Evolutionary conservation across 2,113 vertebrate species (phyloP), one percentile per base, ranked within the genome.

Genomic region (Pogona vitticeps): DNA sequence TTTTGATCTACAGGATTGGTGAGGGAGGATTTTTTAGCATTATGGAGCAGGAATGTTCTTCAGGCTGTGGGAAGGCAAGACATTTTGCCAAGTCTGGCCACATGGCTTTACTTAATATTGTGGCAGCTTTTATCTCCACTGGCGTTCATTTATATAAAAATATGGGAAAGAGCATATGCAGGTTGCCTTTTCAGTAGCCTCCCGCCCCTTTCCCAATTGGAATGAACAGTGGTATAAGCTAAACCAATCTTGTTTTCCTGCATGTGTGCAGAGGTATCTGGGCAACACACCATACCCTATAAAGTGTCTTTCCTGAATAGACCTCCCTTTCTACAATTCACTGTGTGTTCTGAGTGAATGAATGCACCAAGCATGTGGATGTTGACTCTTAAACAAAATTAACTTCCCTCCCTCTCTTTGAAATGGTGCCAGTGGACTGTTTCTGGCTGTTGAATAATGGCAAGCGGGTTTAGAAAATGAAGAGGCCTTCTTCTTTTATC

Each of bases 331-430:
- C 70, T 56, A 72, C 38, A 18, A 21, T n/a, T 80, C 10, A 40
- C 40, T 52, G 10, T 5, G 1, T 42, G 18, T 21, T 72, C 13
- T 15, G 14, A 17, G 7, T 2, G 31, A 52, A 14, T 76, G 61
- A 89, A 71, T 63, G 42, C 84, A 78, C 72, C 13, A n/a, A 70
- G 76, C 3, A 0, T 20, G 15, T 0, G 4, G 0, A 0, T 9
- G 1, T 63, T 86, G 80, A 89, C 89, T 77, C 77, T 70, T 36
- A 40, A 13, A 36, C 18, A 68, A 83, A 87, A 87, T 83, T 82
- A 80, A n/a, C 76, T 88, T 63, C 13, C 21, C 83, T 58, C 6
- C 81, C 80, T 85, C n/a, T 82, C 76, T 80, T 83, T 70, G 61
- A 85, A 77, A 6, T 59, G 31, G 26, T 4, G 26, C 80, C 67